Evolutionary conservation across 2,113 vertebrate species (phyloP).

Genomic region (Odocoileus virginianus): DNA sequence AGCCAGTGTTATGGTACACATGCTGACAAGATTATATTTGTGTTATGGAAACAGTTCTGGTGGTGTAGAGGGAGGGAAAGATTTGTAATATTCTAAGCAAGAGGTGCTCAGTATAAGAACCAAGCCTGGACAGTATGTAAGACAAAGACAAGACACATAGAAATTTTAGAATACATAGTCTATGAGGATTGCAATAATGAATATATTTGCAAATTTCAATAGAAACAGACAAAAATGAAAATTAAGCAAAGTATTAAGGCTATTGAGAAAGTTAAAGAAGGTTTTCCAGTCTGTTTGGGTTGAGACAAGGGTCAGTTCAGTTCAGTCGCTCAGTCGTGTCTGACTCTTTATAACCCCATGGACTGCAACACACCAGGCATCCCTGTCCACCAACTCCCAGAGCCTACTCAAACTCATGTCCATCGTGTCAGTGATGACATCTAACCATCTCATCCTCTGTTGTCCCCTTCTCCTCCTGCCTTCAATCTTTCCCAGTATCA

Average conservation of each 20-base stretch:
- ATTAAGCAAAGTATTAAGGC: not conserved
- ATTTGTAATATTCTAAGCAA: not conserved
- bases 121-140: not conserved
- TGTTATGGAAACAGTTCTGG: not conserved
- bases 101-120: not conserved
- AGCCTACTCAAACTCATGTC: not conserved
- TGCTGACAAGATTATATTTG: not conserved
- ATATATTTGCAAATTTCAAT: not conserved
- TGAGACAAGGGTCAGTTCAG: not conserved
- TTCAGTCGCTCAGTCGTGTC: not conserved
- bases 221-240: not conserved
- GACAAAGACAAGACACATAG: not conserved
- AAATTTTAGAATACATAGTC: not conserved
- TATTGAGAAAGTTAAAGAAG: not conserved
- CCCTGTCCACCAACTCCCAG: not conserved
- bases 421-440: not conserved
- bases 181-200: not conserved
- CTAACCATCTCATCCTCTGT: not conserved
- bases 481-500: not conserved
- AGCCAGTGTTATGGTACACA: not conserved
- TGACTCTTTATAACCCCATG: not conserved
- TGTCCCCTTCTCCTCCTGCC: accelerated
- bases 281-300: not conserved
- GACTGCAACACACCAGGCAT: not conserved
- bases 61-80: not conserved